Percentiles rank a stretch among this genome's conserved stretches.
These are phyloP conservation scores for Littorina saxatilis DNA, from an alignment of 1,140 invertebrate species.

Conservation along the genomic window DNA sequence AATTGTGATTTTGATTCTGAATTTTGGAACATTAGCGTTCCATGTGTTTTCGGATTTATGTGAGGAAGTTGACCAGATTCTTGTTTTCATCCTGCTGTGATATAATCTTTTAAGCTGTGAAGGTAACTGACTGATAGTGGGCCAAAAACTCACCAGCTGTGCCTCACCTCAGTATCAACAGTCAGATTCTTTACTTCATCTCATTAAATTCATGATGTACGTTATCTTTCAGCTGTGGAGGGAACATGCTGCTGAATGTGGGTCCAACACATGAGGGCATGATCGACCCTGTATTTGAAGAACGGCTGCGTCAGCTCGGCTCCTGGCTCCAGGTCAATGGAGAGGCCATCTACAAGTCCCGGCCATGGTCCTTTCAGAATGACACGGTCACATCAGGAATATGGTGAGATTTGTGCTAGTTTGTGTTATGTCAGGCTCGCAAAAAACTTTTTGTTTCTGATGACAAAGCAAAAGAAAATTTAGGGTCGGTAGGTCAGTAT, in stretches of 20 bases:
- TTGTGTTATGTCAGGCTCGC: background rate
- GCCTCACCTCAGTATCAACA: no score
- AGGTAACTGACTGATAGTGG: no score
- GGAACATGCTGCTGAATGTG: constrained; percentile 92
- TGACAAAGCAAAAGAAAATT: background rate
- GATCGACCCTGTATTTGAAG: constrained; percentile 92
- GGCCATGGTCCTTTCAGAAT: constrained; percentile 81
- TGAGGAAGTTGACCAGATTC: no score
- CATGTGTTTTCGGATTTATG: no score
- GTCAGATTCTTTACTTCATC: no score
- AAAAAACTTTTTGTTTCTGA: background rate
- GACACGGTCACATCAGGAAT: constrained; percentile 85
- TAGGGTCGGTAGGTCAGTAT: background rate
- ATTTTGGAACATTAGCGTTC: no score
- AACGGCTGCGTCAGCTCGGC: constrained; percentile 84
- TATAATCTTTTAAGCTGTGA: no score
- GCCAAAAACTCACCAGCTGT: no score
- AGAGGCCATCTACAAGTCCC: constrained; percentile 90
- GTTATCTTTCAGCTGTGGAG: constrained; percentile 83
- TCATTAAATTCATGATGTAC: no score
- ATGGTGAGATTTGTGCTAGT: no score
- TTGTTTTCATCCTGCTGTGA: no score
- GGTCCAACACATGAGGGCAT: constrained; percentile 93
- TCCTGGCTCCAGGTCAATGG: constrained; percentile 90
- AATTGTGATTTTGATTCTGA: no score